Conservation (phyloP, 2,113 vertebrate species). For the Cheilinus undulatus region DNA sequence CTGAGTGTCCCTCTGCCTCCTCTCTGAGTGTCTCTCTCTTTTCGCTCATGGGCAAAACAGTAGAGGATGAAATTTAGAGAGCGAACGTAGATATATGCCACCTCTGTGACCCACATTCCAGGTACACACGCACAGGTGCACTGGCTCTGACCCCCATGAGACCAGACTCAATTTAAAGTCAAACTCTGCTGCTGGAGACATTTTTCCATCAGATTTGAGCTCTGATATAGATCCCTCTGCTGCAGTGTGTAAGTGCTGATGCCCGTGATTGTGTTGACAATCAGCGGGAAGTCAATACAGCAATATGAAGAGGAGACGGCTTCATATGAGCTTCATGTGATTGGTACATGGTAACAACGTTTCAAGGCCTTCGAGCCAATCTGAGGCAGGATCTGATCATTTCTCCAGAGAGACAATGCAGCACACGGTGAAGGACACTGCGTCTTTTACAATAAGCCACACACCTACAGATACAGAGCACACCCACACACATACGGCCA, state of each 20-base stretch:
- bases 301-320: constrained; percentile 17
- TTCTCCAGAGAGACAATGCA: constrained; percentile 56
- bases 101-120: constrained; percentile 8
- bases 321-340: constrained; percentile 11
- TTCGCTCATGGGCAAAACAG: constrained; percentile 28
- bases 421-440: constrained; percentile 63
- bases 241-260: constrained; percentile 14
- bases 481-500: constrained; percentile 14
- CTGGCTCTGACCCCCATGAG: constrained; percentile 18
- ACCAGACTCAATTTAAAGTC: constrained; percentile 57
- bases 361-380: constrained; percentile 53
- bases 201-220: constrained; percentile 24
- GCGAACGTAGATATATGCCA: constrained; percentile 38
- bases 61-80: constrained; percentile 25
- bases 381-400: constrained; percentile 24
- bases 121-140: constrained; percentile 2
- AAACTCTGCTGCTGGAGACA: constrained; percentile 37
- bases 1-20: constrained; percentile 20
- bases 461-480: constrained; percentile 6
- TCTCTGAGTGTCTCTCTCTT: background rate
- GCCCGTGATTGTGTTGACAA: constrained; percentile 29
- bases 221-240: constrained; percentile 15
- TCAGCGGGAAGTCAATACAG: constrained; percentile 18
- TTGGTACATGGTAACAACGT: constrained; percentile 5
- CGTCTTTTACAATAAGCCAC: constrained; percentile 41